Conservation (phyloP, 2,888 invertebrate species). For the Caenorhabditis sp. region DNA sequence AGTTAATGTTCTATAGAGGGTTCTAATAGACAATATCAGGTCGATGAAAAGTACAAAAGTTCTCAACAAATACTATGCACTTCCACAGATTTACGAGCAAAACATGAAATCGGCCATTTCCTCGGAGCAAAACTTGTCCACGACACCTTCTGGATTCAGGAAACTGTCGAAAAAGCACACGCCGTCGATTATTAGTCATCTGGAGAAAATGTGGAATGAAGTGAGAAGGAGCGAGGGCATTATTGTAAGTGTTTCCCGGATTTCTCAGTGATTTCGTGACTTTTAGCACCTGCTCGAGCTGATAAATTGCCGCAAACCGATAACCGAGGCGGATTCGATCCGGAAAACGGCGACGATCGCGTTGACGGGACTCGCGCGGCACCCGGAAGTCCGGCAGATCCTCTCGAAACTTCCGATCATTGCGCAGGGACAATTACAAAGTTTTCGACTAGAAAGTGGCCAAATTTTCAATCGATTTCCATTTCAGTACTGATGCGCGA, state of each 20-base stretch:
- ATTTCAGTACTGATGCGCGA: constrained; percentile 90
- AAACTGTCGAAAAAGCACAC: background rate
- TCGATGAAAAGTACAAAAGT: no score
- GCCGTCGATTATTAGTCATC: constrained; percentile 85
- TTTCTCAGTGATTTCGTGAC: background rate
- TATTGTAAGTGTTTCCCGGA: constrained; percentile 83
- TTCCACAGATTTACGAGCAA: no score
- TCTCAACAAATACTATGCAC: no score
- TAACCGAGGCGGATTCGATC: constrained; percentile 96
- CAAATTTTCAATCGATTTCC: background rate
- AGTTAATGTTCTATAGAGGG: no score
- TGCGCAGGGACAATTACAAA: constrained; percentile 93
- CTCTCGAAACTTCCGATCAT: constrained; percentile 94
- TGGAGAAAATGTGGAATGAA: constrained; percentile 94
- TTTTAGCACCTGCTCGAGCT: constrained; percentile 87
- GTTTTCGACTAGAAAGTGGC: no score
- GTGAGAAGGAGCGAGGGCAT: constrained; percentile 95
- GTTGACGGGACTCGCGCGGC: constrained; percentile 92
- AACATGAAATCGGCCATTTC: no score
- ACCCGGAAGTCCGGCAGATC: constrained; percentile 92
- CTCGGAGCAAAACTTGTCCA: no score
- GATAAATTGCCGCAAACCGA: constrained; percentile 92
- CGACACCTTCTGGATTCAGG: no score
- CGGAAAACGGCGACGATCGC: constrained; percentile 92
- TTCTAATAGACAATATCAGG: no score